These are phyloP conservation scores for Blastobasis adustella DNA, from an alignment of 2,888 invertebrate species.

Conservation along the genomic window DNA sequence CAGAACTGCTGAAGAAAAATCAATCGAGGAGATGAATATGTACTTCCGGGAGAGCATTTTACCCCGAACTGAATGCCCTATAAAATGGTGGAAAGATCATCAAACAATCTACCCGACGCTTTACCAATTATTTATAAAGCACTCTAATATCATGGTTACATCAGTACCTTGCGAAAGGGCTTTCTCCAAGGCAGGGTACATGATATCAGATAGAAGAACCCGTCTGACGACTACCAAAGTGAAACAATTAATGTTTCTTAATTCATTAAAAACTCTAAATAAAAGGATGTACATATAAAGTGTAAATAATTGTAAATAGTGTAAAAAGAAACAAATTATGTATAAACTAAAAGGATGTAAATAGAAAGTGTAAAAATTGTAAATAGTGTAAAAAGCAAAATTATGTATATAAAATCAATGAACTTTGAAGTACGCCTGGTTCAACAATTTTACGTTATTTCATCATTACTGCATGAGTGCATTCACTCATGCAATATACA, in stretches of 20 bases:
- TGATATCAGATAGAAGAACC: conserved; percentile 9
- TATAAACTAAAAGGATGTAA: too few species aligned
- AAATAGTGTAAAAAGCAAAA: too few species aligned
- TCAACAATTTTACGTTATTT: too few species aligned
- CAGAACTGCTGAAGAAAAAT: neutral
- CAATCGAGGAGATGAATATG: neutral
- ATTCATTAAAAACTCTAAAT: neutral
- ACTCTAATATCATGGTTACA: conserved; percentile 10
- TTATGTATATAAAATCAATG: too few species aligned
- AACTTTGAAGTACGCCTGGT: too few species aligned
- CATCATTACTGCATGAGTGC: too few species aligned
- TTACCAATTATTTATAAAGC: conserved; percentile 5
- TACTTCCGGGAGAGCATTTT: too few species aligned
- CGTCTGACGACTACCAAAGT: neutral
- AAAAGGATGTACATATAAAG: neutral
- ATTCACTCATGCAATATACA: too few species aligned
- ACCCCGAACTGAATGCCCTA: conserved; percentile 2
- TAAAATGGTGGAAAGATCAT: conserved; percentile 13
- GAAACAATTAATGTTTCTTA: neutral
- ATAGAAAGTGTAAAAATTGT: too few species aligned
- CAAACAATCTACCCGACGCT: conserved; percentile 9
- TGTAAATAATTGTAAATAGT: neutral
- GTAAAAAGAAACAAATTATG: neutral
- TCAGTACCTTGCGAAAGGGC: conserved; percentile 11
- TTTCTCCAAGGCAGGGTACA: conserved; percentile 9